Evolutionary conservation across 1,140 invertebrate genomes (phyloP), one percentile per base, ranked within the genome.

Genomic region (Drosophila tani): DNA sequence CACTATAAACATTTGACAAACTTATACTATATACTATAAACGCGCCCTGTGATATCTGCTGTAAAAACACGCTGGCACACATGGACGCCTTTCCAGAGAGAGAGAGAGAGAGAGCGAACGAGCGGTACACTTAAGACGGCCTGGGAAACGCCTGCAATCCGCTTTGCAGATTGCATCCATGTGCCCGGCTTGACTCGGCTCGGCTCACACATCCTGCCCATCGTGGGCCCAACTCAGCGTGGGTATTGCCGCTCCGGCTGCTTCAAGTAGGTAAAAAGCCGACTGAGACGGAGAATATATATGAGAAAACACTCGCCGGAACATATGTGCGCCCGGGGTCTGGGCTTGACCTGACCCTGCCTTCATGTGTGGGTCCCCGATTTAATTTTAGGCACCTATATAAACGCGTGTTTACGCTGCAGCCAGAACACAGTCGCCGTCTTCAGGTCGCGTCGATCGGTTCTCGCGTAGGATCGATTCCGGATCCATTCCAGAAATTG

Each of bases 331-430:
- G 50, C 64, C 21, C 55, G 50, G 24, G 50, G 47, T 55, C 71
- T 75, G 81, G 77, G 82, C 85, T 88, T 88, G 85, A 88, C 85
- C 86, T 82, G 86, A 83, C 77, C 62, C 77, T 77, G 84, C 57
- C 85, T 79, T 91, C 86, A 91, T 91, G 86, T 91, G 86, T 91
- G 86, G 87, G 86, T 91, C 86, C 57, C 19, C 32, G 63, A 67
- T 87, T 86, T 82, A 91, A 88, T 70, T 84, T 84, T 91, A 87
- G 81, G 85, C 80, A 79, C 78, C 80, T 91, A 91, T 91, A 91
- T 91, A 91, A 91, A 82, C 75, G 62, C 82, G 50, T 91, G 88
- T 91, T 91, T 91, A 80, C 81, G 84, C 75, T 76, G 81, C 75
- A 73, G 64, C 53, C 55, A 71, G 83, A 75, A 76, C 62, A 79